Evolutionary conservation across 2,888 invertebrate genomes (phyloP).

Genomic region (Molanna angustata): DNA sequence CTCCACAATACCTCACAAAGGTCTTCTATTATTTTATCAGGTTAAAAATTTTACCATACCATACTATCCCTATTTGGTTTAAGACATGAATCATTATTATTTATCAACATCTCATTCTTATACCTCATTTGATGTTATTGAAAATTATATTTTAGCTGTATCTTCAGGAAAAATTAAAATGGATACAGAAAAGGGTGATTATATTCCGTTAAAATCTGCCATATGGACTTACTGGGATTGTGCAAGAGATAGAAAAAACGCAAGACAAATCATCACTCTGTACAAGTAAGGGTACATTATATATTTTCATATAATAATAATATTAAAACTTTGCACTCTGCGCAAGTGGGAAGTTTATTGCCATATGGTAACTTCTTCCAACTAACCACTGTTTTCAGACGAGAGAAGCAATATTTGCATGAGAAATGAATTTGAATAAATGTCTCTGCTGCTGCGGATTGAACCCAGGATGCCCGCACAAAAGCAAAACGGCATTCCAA

Average conservation of each 20-base stretch:
- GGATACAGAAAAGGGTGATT: conserved; percentile 1
- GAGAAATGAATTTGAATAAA: too few relatives aligned
- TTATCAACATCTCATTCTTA: too few relatives aligned
- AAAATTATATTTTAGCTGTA: too few relatives aligned
- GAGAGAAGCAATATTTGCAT: too few relatives aligned
- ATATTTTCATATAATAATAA: neutral
- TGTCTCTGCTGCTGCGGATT: too few relatives aligned
- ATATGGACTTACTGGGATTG: conserved; percentile 24
- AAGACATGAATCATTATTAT: neutral
- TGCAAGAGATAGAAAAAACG: conserved; percentile 1
- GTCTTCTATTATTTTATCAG: neutral
- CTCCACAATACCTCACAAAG: conserved; percentile 3
- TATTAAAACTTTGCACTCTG: too few relatives aligned
- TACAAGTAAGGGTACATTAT: conserved; percentile 13
- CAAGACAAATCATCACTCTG: conserved; percentile 7
- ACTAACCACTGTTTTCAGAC: too few relatives aligned
- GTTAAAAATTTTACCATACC: neutral
- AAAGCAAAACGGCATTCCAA: too few relatives aligned
- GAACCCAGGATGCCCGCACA: too few relatives aligned
- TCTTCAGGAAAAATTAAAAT: conserved; percentile 11
- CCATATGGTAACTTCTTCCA: too few relatives aligned
- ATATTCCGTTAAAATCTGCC: conserved; percentile 16
- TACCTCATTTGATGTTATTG: too few relatives aligned
- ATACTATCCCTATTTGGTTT: neutral
- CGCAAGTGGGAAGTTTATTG: too few relatives aligned